Base-by-base conservation (phyloP, 2,797 vertebrate genomes). In the Macroramphosus scolopax region DNA sequence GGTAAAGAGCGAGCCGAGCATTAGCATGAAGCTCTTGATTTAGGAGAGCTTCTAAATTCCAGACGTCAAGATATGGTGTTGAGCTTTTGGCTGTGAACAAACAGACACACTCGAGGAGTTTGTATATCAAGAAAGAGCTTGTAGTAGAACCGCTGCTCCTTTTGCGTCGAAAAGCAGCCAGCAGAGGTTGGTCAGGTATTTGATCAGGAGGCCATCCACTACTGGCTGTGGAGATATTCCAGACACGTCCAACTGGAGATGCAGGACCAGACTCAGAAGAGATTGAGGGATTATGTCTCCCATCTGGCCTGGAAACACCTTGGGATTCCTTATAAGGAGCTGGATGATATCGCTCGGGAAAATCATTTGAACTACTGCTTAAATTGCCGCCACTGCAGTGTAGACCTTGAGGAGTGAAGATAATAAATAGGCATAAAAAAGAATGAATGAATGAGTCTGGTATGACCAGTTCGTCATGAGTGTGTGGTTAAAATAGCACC, bases 201-300 rank as follows among this genome's bases (percentile, higher is more conserved):
- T 5, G 33, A 54, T 58, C 20, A 34, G 33, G 14, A 15, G 6
- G 32, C n/a, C 5, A 17, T 30, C 18, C 8, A 24, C 10, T 17
- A 11, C 25, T 25, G 20, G 31, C 35, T 50, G 8, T 49, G 30
- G 10, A 52, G 12, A 9, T 39, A 50, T 70, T 68, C 38, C 41
- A 20, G 37, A 40, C 68, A 55, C 49, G 12, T 68, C 49, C 42
- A 32, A 35, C 46, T 57, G 25, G 37, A 63, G 41, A 55, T 35
- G 63, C 39, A 17, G n/a, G 35, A 62, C 58, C 51, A 55, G 15
- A 68, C 20, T 44, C 40, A 52, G 11, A 71, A 46, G 46, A 33
- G 13, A 31, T 47, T n/a, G 39, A 63, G 32, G 26, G 35, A 64
- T 53, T 57, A 43, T 26, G 43, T 44, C 17, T 53, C 40, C 47